Evolutionary conservation across 1,140 invertebrate genomes (phyloP).

Genomic region (Papilio polyxenes): DNA sequence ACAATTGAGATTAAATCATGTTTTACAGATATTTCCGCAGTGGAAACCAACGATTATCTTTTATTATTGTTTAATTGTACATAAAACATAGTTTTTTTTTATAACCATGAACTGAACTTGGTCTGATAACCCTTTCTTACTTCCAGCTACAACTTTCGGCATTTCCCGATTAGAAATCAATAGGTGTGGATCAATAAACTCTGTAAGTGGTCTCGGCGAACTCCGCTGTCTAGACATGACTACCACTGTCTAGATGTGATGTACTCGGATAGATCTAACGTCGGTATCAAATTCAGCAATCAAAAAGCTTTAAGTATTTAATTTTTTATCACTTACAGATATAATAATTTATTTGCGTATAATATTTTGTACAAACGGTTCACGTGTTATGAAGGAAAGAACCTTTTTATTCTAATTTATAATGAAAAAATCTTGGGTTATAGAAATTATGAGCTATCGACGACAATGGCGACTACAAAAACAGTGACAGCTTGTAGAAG

Average conservation of each 20-base stretch:
- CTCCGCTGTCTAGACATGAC: background rate
- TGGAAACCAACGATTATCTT: too few relatives aligned
- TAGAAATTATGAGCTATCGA: background rate
- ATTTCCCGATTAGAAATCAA: background rate
- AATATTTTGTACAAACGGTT: too few relatives aligned
- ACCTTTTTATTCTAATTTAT: too few relatives aligned
- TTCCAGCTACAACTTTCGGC: background rate
- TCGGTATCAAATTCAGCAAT: background rate
- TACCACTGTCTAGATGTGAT: background rate
- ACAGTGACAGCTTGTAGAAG: background rate
- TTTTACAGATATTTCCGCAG: too few relatives aligned
- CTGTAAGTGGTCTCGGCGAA: background rate
- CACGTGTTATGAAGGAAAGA: too few relatives aligned
- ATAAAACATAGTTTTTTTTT: too few relatives aligned
- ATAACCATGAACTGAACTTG: background rate
- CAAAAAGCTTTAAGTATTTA: background rate
- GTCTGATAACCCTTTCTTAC: background rate
- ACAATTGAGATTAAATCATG: too few relatives aligned
- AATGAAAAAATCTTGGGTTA: background rate
- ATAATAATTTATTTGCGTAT: too few relatives aligned
- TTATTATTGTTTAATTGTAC: too few relatives aligned
- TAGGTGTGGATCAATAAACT: slow-evolving; percentile 8
- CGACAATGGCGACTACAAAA: background rate
- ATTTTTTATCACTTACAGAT: too few relatives aligned
- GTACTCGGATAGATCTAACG: background rate